Evolutionary conservation across 2,888 invertebrate species (phyloP).

Genomic region (Melinaea marsaeus): DNA sequence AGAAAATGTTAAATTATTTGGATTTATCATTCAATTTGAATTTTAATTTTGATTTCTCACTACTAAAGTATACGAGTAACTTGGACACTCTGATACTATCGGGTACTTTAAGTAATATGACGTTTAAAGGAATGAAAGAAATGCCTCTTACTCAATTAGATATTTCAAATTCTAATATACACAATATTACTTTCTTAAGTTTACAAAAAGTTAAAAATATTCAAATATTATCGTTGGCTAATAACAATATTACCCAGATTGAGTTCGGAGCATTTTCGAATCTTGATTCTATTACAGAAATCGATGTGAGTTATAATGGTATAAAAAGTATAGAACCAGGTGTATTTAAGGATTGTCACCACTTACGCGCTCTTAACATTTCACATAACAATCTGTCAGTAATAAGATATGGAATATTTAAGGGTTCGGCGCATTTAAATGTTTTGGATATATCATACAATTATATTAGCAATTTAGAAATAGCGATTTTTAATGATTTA

Average conservation of each 20-base stretch:
- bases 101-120: slow-evolving; percentile 38
- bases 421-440: slow-evolving; percentile 44
- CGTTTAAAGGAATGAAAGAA: slow-evolving; percentile 36
- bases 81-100: slow-evolving; percentile 45
- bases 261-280: slow-evolving; percentile 43
- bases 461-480: slow-evolving; percentile 46
- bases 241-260: slow-evolving; percentile 45
- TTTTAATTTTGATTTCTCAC: slow-evolving; percentile 36
- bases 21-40: slow-evolving; percentile 54
- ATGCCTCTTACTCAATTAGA: slow-evolving; percentile 37
- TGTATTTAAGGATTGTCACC: slow-evolving; percentile 47
- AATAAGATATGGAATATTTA: slow-evolving; percentile 53
- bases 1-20: slow-evolving; percentile 41
- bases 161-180: slow-evolving; percentile 42
- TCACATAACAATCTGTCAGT: slow-evolving; percentile 51
- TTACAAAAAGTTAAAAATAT: slow-evolving; percentile 40
- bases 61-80: slow-evolving; percentile 34
- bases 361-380: slow-evolving; percentile 46
- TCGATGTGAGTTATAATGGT: slow-evolving; percentile 56
- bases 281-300: slow-evolving; percentile 35
- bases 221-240: slow-evolving; percentile 40
- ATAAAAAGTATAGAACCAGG: slow-evolving; percentile 54
- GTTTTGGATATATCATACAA: slow-evolving; percentile 57
- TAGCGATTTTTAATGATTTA: slow-evolving; percentile 52
- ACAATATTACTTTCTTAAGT: slow-evolving; percentile 41